Percentiles rank a stretch among this genome's conserved stretches.
Conservation (phyloP, 2,797 vertebrate genomes). For the Ctenopoma kingsleyae region DNA sequence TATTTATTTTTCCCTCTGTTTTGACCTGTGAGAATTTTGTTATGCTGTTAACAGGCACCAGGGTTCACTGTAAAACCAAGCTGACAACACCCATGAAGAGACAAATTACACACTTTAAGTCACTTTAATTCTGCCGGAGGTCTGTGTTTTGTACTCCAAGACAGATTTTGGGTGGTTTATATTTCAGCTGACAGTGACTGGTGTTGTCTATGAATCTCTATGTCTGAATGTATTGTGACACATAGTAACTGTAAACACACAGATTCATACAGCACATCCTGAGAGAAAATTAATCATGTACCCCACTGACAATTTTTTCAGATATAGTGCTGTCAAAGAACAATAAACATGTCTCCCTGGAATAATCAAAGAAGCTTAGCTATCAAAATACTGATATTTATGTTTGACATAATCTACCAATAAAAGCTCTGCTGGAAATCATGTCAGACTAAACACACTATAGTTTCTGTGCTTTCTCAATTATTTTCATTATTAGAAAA, state of each 20-base stretch:
- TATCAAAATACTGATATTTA: constrained; percentile 59
- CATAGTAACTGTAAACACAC: constrained; percentile 19
- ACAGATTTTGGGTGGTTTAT: constrained; percentile 2
- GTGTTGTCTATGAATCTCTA: constrained; percentile 29
- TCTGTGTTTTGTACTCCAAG: neutral
- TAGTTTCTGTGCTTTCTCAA: constrained; percentile 34
- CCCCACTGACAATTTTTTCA: constrained; percentile 12
- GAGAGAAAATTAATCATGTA: constrained; percentile 42
- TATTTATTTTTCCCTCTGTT: neutral
- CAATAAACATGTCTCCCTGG: constrained; percentile 34
- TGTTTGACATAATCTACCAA: constrained; percentile 54
- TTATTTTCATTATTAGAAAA: constrained; percentile 75
- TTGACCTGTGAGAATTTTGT: neutral
- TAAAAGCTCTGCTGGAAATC: constrained; percentile 50
- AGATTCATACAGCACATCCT: constrained; percentile 49
- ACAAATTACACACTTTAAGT: neutral
- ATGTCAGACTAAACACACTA: constrained; percentile 28
- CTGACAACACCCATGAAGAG: neutral
- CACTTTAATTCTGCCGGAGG: neutral
- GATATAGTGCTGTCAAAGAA: constrained; percentile 21
- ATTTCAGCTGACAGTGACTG: neutral
- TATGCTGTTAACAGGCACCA: neutral
- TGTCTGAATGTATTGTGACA: constrained; percentile 26
- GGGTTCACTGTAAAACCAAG: neutral
- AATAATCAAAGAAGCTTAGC: constrained; percentile 52